These are phyloP conservation scores for Lissonota sp. DNA, from an alignment of 2,888 invertebrate species.

Conservation along the genomic window DNA sequence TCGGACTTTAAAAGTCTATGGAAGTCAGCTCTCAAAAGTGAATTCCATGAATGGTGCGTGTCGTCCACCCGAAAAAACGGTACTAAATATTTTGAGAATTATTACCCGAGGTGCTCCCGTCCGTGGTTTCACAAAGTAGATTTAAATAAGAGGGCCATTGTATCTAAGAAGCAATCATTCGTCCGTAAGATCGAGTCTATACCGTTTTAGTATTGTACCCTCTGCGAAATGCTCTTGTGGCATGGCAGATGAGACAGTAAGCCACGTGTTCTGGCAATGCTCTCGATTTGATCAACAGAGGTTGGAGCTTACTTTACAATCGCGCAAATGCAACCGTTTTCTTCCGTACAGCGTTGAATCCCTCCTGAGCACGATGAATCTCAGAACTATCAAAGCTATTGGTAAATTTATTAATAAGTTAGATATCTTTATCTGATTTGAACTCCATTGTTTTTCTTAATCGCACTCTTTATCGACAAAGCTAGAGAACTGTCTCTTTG, in stretches of 20 bases:
- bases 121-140: not conserved
- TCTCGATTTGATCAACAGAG: not conserved
- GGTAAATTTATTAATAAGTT: no score
- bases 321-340: not conserved
- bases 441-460: no score
- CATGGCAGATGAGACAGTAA: not conserved
- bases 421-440: no score
- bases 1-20: not conserved
- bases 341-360: no score
- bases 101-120: not conserved
- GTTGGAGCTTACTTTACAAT: not conserved
- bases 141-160: not conserved
- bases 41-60: not conserved
- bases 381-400: no score
- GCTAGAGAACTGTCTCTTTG: no score
- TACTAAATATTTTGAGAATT: not conserved
- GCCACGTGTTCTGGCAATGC: not conserved
- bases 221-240: not conserved
- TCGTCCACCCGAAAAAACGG: not conserved
- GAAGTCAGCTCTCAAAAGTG: not conserved
- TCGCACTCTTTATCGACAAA: no score
- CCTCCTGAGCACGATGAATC: no score
- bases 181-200: not conserved
- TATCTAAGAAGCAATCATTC: not conserved
- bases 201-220: not conserved